phyloP scores from a whole-genome alignment of 1,140 invertebrate genomes.

The Himalopsyche phryganea region DNA sequence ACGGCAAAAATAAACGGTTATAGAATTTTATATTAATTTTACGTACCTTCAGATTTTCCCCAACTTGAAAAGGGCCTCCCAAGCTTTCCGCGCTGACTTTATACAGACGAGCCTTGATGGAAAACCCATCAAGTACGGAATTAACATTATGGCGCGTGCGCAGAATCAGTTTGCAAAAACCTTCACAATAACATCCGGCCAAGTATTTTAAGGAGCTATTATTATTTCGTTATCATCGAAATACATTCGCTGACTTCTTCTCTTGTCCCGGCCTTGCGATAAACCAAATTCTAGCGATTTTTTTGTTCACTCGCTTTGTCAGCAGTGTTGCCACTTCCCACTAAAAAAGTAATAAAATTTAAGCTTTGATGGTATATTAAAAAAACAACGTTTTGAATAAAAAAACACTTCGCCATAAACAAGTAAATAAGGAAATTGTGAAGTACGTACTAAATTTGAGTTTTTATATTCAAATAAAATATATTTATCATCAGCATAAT shows the following conservation, averaged over 20 bases:
- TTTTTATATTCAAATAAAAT: no score
- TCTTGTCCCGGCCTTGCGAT: background rate
- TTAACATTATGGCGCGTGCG: constrained; percentile 26
- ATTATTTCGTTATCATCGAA: constrained; percentile 28
- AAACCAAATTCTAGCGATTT: background rate
- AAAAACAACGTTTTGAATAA: background rate
- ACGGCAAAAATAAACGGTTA: no score
- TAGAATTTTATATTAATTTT: no score
- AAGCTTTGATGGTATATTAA: background rate
- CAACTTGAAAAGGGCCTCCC: no score
- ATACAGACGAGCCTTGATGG: constrained; percentile 1
- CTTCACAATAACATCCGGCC: constrained; percentile 19
- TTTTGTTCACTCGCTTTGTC: background rate
- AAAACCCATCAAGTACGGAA: constrained; percentile 22
- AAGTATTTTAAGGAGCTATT: constrained; percentile 29
- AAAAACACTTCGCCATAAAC: background rate
- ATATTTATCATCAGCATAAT: no score
- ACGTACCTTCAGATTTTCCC: no score
- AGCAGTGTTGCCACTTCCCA: background rate
- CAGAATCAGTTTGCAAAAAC: constrained; percentile 24
- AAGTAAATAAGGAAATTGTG: background rate
- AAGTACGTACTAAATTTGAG: background rate
- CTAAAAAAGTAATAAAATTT: background rate
- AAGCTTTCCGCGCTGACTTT: no score
- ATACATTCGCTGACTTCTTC: constrained; percentile 17